phyloP scores from a whole-genome alignment of 2,797 vertebrate genomes.

The Malurus leucopterus region DNA sequence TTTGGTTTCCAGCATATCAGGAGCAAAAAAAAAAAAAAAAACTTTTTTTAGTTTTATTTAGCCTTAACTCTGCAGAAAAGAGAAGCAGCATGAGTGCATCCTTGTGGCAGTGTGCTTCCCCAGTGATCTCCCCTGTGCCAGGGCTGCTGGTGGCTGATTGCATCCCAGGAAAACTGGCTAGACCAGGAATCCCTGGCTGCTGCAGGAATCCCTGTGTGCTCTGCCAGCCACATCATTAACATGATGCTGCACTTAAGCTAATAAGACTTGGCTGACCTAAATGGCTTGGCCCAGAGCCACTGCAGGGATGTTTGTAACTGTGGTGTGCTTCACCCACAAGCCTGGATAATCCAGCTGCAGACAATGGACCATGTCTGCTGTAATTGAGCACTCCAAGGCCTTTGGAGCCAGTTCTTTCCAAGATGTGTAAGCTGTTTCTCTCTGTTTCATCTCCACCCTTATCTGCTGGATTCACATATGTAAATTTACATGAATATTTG shows the following conservation, averaged over 20 bases:
- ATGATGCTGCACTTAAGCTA: not conserved
- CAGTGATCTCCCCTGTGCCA: not conserved
- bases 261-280: not conserved
- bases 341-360: not conserved
- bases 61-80: not conserved
- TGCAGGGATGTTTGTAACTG: not conserved
- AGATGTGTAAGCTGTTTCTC: not conserved
- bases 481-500: not conserved
- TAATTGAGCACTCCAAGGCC: not conserved
- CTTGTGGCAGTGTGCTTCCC: not conserved
- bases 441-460: not conserved
- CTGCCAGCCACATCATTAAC: not conserved
- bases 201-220: not conserved
- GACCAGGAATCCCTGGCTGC: not conserved
- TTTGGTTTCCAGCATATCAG: not conserved
- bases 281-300: not conserved
- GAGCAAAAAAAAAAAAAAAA: not conserved
- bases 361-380: not conserved
- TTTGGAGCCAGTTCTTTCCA: not conserved
- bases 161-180: constrained; percentile 1
- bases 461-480: not conserved
- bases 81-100: not conserved
- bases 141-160: not conserved
- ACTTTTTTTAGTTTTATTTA: not conserved
- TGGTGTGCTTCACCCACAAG: not conserved